Conservation (phyloP, 2,888 invertebrate species). For the Oasisia sp. region DNA sequence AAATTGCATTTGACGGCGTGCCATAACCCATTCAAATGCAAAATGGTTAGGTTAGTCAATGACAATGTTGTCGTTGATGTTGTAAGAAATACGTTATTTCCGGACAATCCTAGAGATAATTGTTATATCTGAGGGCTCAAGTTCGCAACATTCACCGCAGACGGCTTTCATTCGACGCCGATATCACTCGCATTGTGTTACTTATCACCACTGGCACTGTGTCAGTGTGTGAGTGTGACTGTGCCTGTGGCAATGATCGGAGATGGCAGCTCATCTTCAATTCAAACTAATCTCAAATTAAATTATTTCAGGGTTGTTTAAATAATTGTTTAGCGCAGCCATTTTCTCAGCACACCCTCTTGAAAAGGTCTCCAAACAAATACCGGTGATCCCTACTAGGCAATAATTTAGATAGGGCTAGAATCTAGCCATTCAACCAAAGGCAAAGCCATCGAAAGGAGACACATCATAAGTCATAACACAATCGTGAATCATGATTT, state of each 20-base stretch:
- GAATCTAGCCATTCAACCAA: neutral
- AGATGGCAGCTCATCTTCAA: neutral
- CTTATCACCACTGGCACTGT: too few relatives aligned
- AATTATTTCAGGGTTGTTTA: neutral
- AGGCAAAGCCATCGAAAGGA: neutral
- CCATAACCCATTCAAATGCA: too few relatives aligned
- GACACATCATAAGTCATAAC: too few relatives aligned
- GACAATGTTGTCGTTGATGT: too few relatives aligned
- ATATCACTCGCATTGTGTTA: neutral
- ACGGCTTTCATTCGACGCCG: conserved; percentile 6
- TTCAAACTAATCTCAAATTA: neutral
- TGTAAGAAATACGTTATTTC: neutral
- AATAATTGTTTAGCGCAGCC: too few relatives aligned
- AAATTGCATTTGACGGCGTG: too few relatives aligned
- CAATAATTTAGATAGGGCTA: neutral
- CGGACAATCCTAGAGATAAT: neutral
- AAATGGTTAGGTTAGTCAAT: too few relatives aligned
- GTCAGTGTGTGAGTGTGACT: too few relatives aligned
- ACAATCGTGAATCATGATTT: neutral
- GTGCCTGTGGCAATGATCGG: too few relatives aligned
- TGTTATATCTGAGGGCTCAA: neutral
- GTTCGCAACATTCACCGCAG: conserved; percentile 4
- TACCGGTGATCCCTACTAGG: neutral
- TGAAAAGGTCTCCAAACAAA: neutral
- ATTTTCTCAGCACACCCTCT: neutral